A percentile compares a stretch with the other conserved stretches of the same genome.
These are phyloP conservation scores for Equus quagga DNA, from an alignment of 2,113 vertebrate species.

Conservation along the genomic window DNA sequence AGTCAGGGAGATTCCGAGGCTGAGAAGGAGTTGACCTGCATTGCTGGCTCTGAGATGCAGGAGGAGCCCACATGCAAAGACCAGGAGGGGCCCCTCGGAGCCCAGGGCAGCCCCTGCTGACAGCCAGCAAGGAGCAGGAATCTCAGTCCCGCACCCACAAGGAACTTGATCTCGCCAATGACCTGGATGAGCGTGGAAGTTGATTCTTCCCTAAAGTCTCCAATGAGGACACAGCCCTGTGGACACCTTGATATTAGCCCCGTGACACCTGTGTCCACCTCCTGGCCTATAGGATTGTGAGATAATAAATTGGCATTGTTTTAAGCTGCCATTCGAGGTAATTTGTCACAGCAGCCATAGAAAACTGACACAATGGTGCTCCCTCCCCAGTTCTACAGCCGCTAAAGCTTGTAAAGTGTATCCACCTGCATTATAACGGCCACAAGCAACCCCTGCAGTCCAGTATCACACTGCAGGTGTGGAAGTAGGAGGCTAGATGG, in stretches of 20 bases:
- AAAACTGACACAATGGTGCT: fast-evolving
- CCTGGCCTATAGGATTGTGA: too few relatives aligned
- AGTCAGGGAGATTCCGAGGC: neutral
- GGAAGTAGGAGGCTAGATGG: neutral
- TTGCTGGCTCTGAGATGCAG: neutral
- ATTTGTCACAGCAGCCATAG: neutral
- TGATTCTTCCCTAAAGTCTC: neutral
- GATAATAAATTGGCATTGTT: too few relatives aligned
- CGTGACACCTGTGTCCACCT: neutral
- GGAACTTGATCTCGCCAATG: neutral
- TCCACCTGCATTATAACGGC: fast-evolving
- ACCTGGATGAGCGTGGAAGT: neutral
- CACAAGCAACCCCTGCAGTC: neutral
- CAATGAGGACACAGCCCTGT: neutral
- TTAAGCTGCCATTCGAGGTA: neutral
- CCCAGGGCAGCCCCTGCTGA: neutral
- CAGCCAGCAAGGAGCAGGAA: neutral
- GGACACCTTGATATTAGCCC: too few relatives aligned
- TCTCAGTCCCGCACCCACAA: too few relatives aligned
- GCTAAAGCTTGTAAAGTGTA: neutral
- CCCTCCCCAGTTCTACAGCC: neutral
- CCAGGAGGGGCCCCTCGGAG: neutral
- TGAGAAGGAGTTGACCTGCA: too few relatives aligned
- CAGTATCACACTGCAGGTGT: neutral
- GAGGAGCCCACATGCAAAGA: neutral